A percentile compares a stretch with the other conserved stretches of the same genome.
Evolutionary conservation across 1,140 invertebrate species (phyloP).

Genomic region (Zeugodacus cucurbitae): DNA sequence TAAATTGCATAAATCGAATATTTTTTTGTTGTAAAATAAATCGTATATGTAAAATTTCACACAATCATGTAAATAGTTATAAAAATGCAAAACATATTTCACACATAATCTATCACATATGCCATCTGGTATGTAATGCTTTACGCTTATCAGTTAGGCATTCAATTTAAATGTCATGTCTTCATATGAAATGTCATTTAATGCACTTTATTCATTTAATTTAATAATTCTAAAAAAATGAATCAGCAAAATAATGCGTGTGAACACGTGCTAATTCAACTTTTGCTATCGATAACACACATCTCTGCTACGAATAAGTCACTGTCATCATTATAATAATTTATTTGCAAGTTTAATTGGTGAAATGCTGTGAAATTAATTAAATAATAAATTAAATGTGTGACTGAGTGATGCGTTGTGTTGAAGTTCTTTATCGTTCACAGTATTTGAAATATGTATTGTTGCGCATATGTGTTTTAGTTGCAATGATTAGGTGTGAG

Average conservation of each 20-base stretch:
- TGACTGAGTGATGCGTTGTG: too few species aligned
- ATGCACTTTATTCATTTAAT: neutral
- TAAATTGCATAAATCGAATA: neutral
- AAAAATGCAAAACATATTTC: neutral
- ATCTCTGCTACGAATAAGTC: too few species aligned
- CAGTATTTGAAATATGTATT: too few species aligned
- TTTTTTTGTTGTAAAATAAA: too few species aligned
- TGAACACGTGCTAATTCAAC: neutral
- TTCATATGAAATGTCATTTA: neutral
- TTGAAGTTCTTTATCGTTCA: too few species aligned
- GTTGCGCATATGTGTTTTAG: too few species aligned
- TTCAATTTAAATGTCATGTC: neutral
- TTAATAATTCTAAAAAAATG: neutral
- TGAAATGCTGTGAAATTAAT: too few species aligned
- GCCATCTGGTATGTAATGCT: neutral
- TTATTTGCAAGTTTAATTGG: too few species aligned
- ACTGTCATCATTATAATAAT: too few species aligned
- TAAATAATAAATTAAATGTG: too few species aligned
- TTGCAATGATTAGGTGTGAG: too few species aligned
- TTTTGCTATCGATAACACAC: neutral
- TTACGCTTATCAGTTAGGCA: neutral
- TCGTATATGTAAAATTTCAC: neutral
- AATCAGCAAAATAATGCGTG: neutral
- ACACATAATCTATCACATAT: neutral
- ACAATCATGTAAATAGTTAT: neutral